phyloP scores from a whole-genome alignment of 2,888 invertebrate genomes.

The Cephus sareptanus region DNA sequence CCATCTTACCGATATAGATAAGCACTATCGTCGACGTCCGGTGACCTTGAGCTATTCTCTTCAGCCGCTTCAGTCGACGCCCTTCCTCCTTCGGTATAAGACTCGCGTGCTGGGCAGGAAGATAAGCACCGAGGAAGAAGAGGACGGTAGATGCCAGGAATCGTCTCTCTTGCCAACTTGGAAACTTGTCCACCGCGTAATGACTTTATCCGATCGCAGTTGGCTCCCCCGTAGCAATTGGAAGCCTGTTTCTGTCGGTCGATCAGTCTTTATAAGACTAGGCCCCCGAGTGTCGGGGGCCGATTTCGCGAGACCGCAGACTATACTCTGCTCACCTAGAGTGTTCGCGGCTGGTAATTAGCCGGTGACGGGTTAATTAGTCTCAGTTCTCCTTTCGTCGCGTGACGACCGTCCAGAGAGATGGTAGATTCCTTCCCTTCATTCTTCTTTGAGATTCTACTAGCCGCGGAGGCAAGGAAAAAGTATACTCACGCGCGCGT shows the following conservation, averaged over 20 bases:
- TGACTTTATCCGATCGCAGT: slow-evolving; percentile 30
- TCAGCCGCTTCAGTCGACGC: not conserved
- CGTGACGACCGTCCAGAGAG: slow-evolving; percentile 43
- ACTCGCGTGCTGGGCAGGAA: not conserved
- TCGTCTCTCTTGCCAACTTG: not conserved
- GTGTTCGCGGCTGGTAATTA: slow-evolving; percentile 40
- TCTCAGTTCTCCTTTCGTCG: slow-evolving; percentile 50
- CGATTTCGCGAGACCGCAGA: not conserved
- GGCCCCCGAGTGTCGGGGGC: not conserved
- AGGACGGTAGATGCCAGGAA: not conserved
- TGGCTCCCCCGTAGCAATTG: not conserved
- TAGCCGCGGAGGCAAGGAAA: not conserved
- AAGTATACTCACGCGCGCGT: not conserved
- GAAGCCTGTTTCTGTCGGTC: not conserved
- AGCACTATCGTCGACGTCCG: slow-evolving; percentile 32
- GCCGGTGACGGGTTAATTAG: slow-evolving; percentile 57
- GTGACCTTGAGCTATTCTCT: slow-evolving; percentile 16
- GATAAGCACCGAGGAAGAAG: not conserved
- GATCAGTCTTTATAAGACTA: not conserved
- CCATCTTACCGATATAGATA: too few species aligned
- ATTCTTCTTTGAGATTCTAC: not conserved
- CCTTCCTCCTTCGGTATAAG: not conserved
- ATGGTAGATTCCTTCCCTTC: slow-evolving; percentile 33
- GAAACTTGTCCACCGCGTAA: slow-evolving; percentile 29
- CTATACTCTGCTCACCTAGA: not conserved